Percentiles rank a stretch among this genome's conserved stretches.
These are phyloP conservation scores for Orientallactaga bullata DNA, from an alignment of 2,113 vertebrate species.

Conservation along the genomic window DNA sequence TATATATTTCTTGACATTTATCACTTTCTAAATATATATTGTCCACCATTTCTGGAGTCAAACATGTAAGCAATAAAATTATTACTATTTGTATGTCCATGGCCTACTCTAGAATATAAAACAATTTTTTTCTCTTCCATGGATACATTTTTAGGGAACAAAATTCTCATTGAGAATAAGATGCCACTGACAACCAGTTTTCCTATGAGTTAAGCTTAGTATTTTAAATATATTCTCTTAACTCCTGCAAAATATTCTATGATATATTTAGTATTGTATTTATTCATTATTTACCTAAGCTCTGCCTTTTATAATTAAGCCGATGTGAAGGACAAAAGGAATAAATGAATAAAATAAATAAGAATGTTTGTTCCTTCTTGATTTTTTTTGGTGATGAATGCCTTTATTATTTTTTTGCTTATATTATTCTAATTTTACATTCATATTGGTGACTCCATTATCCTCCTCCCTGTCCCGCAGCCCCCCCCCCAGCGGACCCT, in stretches of 20 bases:
- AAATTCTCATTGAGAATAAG: neutral
- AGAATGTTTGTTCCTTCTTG: neutral
- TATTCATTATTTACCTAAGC: neutral
- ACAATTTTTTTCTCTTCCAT: neutral
- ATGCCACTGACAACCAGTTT: neutral
- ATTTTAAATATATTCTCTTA: neutral
- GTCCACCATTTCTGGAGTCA: neutral
- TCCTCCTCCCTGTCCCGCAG: no score
- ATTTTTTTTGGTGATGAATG: neutral
- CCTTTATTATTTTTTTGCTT: no score
- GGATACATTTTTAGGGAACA: neutral
- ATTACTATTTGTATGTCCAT: neutral
- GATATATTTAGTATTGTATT: no score
- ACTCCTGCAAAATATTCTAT: neutral
- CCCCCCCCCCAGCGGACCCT: no score
- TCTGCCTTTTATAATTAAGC: neutral
- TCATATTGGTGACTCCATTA: no score
- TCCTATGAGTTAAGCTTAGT: neutral
- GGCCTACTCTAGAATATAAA: neutral
- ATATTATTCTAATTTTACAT: no score
- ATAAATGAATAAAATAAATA: neutral
- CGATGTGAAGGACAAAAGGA: neutral
- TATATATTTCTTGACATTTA: neutral
- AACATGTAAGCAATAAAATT: neutral
- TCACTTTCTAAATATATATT: slow-evolving; percentile 43